These are phyloP conservation scores for Xylota segnis DNA, from an alignment of 2,888 invertebrate genomes.

Conservation along the genomic window DNA sequence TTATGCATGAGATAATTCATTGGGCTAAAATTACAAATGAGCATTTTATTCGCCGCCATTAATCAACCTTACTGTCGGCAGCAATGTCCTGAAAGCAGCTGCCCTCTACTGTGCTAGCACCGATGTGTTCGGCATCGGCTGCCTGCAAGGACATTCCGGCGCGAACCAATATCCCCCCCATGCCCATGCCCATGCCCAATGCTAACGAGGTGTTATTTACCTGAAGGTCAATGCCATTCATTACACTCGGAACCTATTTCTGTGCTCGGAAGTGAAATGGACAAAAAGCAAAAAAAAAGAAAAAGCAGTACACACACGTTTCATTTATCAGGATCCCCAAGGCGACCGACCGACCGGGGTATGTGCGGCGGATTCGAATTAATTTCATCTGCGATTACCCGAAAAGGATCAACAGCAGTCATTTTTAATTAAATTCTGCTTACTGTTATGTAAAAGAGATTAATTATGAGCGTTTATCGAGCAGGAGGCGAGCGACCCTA, in stretches of 20 bases:
- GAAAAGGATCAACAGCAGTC: conserved; percentile 46
- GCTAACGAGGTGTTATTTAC: conserved; percentile 65
- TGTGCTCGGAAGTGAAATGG: conserved; percentile 7
- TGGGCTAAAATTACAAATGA: conserved; percentile 64
- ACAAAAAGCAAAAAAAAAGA: background rate
- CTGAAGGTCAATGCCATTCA: conserved; percentile 61
- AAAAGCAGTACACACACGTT: conserved; percentile 1
- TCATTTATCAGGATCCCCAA: conserved; percentile 51
- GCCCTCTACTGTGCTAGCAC: background rate
- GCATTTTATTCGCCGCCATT: conserved; percentile 65
- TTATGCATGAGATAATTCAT: conserved; percentile 60
- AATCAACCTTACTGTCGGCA: conserved; percentile 62
- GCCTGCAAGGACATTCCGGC: conserved; percentile 18
- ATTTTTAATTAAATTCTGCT: conserved; percentile 68
- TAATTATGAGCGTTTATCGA: conserved; percentile 61
- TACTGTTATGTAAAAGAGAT: conserved; percentile 46
- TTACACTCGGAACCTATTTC: conserved; percentile 36
- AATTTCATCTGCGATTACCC: conserved; percentile 52
- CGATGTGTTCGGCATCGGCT: background rate
- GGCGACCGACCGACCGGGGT: background rate
- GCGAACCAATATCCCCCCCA: conserved; percentile 9
- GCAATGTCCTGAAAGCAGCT: conserved; percentile 20
- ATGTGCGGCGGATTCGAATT: conserved; percentile 43
- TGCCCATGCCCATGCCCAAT: too few species aligned
- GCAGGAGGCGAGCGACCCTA: conserved; percentile 24